These are phyloP conservation scores for Phalacrocorax aristotelis DNA, from an alignment of 2,113 vertebrate genomes.

Conservation along the genomic window DNA sequence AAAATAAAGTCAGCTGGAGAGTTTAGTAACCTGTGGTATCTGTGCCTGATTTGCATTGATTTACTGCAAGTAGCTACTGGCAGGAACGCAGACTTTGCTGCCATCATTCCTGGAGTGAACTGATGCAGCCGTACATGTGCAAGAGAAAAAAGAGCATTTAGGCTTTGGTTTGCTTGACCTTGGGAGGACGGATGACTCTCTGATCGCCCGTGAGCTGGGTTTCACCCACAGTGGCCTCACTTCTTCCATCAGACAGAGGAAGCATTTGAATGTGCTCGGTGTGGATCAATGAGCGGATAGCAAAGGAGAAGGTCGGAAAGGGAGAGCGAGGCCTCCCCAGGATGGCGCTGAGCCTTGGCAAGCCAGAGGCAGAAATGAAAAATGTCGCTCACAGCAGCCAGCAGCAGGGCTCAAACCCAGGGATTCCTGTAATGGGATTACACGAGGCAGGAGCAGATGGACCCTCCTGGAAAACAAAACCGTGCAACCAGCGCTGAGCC, in stretches of 20 bases:
- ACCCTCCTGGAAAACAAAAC: background rate
- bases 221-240: background rate
- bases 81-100: background rate
- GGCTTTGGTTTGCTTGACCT: background rate
- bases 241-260: background rate
- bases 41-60: background rate
- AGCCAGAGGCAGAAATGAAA: background rate
- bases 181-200: background rate
- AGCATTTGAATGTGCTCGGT: background rate
- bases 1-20: background rate
- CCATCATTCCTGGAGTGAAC: background rate
- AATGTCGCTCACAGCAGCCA: background rate
- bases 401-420: background rate
- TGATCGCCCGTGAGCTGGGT: background rate
- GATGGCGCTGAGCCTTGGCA: background rate
- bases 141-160: background rate
- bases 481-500: background rate
- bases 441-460: background rate
- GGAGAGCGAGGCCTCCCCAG: background rate
- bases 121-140: background rate
- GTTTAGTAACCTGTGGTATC: background rate
- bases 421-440: background rate
- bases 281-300: background rate
- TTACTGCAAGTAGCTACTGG: background rate
- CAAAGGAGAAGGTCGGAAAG: background rate